Percentiles rank a stretch among this genome's conserved stretches.
Conservation (phyloP, 2,113 vertebrate species). For the Chascanopsetta lugubris region DNA sequence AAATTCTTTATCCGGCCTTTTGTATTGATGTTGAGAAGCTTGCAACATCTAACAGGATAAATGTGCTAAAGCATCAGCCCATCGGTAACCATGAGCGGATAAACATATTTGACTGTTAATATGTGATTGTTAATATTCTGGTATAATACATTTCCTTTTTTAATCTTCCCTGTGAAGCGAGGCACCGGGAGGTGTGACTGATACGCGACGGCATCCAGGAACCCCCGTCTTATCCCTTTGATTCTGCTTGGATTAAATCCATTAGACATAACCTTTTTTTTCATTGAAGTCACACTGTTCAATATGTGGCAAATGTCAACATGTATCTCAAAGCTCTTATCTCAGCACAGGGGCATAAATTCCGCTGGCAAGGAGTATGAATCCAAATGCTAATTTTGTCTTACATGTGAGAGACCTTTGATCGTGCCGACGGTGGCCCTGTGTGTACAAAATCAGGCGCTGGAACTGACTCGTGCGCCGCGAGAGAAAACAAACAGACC, state of each 20-base stretch:
- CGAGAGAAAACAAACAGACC: conserved; percentile 63
- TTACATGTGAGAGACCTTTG: conserved; percentile 64
- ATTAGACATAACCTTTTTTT: conserved; percentile 25
- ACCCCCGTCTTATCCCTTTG: background rate
- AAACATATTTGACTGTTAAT: background rate
- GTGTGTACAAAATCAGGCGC: conserved; percentile 66
- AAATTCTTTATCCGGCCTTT: background rate
- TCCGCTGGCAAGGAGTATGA: conserved; percentile 44
- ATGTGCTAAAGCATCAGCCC: background rate
- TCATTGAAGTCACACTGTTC: conserved; percentile 22
- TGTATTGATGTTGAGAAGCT: background rate
- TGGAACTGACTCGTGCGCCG: conserved; percentile 42
- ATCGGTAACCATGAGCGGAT: background rate
- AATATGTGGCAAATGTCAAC: conserved; percentile 51
- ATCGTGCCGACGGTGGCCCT: conserved; percentile 48
- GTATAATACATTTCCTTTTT: too few relatives aligned
- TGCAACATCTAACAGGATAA: background rate
- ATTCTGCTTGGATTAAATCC: conserved; percentile 35
- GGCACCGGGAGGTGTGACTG: background rate
- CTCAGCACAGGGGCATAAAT: conserved; percentile 35
- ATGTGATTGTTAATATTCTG: background rate
- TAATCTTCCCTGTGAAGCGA: too few relatives aligned
- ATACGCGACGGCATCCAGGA: background rate
- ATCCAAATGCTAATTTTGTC: conserved; percentile 65
- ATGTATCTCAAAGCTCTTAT: conserved; percentile 53